Conservation (phyloP, 2,113 vertebrate species). For the Oxyruncus cristatus region DNA sequence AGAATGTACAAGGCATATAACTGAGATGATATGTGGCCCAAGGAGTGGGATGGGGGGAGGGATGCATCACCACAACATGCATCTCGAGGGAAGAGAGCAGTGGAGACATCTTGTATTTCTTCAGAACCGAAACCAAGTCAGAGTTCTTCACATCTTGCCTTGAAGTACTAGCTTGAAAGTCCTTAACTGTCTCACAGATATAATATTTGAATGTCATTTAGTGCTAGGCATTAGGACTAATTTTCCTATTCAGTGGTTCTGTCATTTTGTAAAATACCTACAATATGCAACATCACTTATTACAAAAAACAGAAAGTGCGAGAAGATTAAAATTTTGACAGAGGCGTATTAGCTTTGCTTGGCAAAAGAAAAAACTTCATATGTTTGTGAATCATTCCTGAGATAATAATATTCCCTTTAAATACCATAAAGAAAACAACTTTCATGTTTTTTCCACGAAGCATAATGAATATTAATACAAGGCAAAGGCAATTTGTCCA, state of each 20-base stretch:
- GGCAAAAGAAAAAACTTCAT: neutral
- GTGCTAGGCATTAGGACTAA: neutral
- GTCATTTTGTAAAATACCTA: slow-evolving; percentile 9
- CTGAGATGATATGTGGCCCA: too few relatives aligned
- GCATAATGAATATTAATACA: neutral
- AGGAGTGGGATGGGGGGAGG: neutral
- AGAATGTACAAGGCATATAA: neutral
- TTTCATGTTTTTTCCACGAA: neutral
- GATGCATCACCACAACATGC: neutral
- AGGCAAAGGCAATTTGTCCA: neutral
- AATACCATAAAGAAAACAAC: neutral
- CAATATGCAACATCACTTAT: slow-evolving; percentile 11
- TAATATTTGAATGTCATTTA: neutral
- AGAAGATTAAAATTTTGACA: slow-evolving; percentile 33
- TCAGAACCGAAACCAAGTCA: neutral
- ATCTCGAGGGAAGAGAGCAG: neutral
- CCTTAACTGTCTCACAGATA: neutral
- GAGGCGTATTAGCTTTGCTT: neutral
- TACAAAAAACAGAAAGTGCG: neutral
- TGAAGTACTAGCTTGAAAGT: neutral
- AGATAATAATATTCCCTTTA: neutral
- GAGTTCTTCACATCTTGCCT: neutral
- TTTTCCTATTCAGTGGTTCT: slow-evolving; percentile 53
- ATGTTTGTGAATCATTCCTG: slow-evolving; percentile 33
- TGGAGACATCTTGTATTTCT: neutral